Percentiles rank a stretch among this genome's conserved stretches.
phyloP scores from a whole-genome alignment of 2,113 vertebrate genomes.

The Pseudopodoces humilis region DNA sequence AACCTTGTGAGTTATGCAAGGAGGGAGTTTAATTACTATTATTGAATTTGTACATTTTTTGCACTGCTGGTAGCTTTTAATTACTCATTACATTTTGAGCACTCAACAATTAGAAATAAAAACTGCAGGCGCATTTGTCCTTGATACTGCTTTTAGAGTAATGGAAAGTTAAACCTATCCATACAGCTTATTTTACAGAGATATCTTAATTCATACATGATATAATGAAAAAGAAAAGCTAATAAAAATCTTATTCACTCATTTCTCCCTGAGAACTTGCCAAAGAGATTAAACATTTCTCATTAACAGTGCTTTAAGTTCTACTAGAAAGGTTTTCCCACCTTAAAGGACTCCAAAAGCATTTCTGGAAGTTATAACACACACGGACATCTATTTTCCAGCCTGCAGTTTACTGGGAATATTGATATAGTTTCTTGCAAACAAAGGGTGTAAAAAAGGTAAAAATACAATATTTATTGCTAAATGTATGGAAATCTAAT shows the following conservation, averaged over 20 bases:
- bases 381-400: not conserved
- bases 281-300: not conserved
- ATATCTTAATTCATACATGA: not conserved
- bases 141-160: not conserved
- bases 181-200: not conserved
- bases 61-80: not conserved
- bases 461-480: not conserved
- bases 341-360: not conserved
- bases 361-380: not conserved
- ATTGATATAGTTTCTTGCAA: not conserved
- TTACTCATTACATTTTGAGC: not conserved
- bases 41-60: not conserved
- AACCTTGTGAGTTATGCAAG: constrained; percentile 48
- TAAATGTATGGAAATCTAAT: not conserved
- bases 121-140: not conserved
- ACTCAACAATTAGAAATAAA: not conserved
- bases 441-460: not conserved
- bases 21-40: not conserved
- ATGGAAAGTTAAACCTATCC: not conserved
- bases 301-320: not conserved
- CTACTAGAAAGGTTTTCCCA: not conserved
- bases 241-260: not conserved
- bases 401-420: not conserved
- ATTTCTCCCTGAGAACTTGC: not conserved
- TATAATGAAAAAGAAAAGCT: not conserved